Percentiles rank a stretch among this genome's conserved stretches.
Evolutionary conservation across 2,797 vertebrate genomes (phyloP).

Genomic region (Sphenopsis melanotis): DNA sequence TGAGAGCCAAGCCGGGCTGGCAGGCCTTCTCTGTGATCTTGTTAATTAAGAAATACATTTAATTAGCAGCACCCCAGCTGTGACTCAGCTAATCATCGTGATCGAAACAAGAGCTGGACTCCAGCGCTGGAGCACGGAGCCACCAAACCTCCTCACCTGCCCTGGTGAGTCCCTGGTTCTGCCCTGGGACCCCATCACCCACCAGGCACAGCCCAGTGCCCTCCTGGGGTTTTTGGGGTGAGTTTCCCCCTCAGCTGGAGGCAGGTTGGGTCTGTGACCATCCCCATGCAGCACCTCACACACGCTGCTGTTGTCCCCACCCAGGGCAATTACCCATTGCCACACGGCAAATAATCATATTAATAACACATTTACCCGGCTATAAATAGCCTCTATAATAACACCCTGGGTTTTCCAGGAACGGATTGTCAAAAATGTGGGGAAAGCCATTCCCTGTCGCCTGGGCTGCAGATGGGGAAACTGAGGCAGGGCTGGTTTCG

Average conservation of each 20-base stretch:
- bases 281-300: not conserved
- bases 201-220: rapidly evolving
- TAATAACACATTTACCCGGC: not conserved
- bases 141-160: not conserved
- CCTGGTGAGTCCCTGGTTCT: not conserved
- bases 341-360: not conserved
- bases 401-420: constrained; percentile 48
- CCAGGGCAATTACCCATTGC: not conserved
- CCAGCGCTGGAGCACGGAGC: not conserved
- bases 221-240: not conserved
- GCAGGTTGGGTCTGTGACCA: not conserved
- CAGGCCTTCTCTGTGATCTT: constrained; percentile 60
- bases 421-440: not conserved
- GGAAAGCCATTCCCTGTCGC: not conserved
- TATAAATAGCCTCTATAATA: constrained; percentile 42
- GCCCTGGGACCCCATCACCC: not conserved
- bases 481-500: constrained; percentile 7
- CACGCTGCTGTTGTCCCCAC: not conserved
- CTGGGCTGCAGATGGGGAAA: not conserved
- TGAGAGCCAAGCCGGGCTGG: constrained; percentile 49
- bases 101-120: constrained; percentile 26
- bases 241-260: not conserved
- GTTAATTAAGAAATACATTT: constrained; percentile 74
- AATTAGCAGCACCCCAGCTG: constrained; percentile 72
- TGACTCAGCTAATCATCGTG: constrained; percentile 67